Base-by-base conservation (phyloP, 1,140 invertebrate genomes). In the Pogonognathellus flavescens region DNA sequence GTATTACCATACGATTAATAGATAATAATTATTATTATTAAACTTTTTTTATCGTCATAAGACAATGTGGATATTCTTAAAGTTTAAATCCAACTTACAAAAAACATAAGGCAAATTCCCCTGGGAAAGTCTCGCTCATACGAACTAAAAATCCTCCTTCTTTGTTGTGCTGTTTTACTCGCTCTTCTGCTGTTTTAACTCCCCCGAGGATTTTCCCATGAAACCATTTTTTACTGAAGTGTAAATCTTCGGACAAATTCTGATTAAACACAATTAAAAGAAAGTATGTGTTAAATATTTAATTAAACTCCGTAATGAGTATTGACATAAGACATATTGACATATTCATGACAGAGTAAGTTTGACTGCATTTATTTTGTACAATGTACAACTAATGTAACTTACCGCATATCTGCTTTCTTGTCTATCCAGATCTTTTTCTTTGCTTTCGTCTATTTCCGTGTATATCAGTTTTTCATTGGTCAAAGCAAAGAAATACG, bases 51-150 rank as follows among this genome's bases (percentile, higher is more conserved):
- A n/a, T n/a, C n/a, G n/a, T n/a, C n/a, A 1, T 31, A 14, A 66
- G 9, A 25, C 7, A 14, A 55, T 55, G 16, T 55, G 2, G 1
- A n/a, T n/a, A n/a, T n/a, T n/a, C n/a, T 55, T 55, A 55, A n/a
- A 60, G 5, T 20, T 11, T 20, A 57, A 41, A 55, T 10, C 10
- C 31, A 8, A 86, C 89, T 88, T 89, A 91, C 93, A 96, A 98
- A 91, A 99, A 99, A 0, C 97, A 98, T 3, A 99, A 90, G 84
- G 97, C 97, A 90, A 98, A 98, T 91, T 98, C 97, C 0, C 97
- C 97, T 20, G 98, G 95, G 91, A 98, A 99, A 0, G 97, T 98
- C 22, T 97, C 96, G 90, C 97, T 98, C 87, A 97, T 95, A 85
- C 97, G 91, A 0, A 99, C 97, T 16, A 99, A 92, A 91, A 99